phyloP scores from a whole-genome alignment of 2,888 invertebrate species.

The Rhagonycha fulva region DNA sequence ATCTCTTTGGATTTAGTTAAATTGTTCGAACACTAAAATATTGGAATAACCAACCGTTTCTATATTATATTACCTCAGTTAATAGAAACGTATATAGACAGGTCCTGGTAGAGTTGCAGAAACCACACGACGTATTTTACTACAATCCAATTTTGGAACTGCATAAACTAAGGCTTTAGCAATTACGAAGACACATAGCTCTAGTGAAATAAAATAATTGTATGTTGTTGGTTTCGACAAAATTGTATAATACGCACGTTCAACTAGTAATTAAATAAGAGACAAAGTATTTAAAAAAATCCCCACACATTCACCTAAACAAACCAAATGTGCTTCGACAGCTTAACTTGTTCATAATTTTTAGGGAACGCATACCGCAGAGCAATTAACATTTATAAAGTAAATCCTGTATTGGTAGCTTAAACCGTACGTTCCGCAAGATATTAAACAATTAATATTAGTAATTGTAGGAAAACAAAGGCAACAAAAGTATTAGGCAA shows the following conservation, averaged over 20 bases:
- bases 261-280: conserved; percentile 31
- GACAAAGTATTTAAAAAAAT: conserved; percentile 24
- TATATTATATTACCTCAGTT: conserved; percentile 52
- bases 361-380: conserved; percentile 40
- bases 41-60: conserved; percentile 12
- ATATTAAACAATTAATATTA: conserved; percentile 55
- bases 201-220: conserved; percentile 34
- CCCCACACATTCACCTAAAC: conserved; percentile 23
- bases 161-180: conserved; percentile 54
- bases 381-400: conserved; percentile 55
- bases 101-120: conserved; percentile 52
- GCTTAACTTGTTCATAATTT: conserved; percentile 36
- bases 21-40: conserved; percentile 13
- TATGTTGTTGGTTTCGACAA: conserved; percentile 25
- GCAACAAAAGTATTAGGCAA: conserved; percentile 38
- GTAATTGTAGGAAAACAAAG: conserved; percentile 35
- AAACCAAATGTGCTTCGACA: conserved; percentile 22
- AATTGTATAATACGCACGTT: conserved; percentile 27
- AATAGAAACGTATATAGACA: conserved; percentile 51
- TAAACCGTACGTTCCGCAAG: conserved; percentile 54
- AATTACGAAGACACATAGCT: conserved; percentile 54
- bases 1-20: conserved; percentile 20
- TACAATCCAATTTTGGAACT: conserved; percentile 56
- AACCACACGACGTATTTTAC: conserved; percentile 55
- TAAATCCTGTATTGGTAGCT: conserved; percentile 53